These are phyloP conservation scores for Conus ventricosus DNA, from an alignment of 1,140 invertebrate species.

Conservation along the genomic window DNA sequence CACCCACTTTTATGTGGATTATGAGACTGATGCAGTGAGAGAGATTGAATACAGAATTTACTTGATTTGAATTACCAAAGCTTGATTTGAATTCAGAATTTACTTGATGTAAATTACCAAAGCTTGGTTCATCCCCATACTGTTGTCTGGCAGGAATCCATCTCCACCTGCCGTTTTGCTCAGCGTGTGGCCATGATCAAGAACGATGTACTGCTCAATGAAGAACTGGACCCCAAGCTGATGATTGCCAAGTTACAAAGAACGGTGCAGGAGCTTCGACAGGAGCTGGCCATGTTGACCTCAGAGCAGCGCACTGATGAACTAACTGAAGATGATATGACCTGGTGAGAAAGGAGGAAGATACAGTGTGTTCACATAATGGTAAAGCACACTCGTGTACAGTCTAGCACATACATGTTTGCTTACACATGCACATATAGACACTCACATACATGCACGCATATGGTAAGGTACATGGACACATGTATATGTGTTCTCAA, in stretches of 20 bases:
- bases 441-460: no score
- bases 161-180: constrained; percentile 82
- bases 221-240: constrained; percentile 77
- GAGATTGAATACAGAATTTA: no score
- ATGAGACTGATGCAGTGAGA: neutral
- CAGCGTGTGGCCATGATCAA: constrained; percentile 81
- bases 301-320: constrained; percentile 70
- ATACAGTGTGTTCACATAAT: neutral
- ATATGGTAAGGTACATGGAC: no score
- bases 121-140: no score
- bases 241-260: constrained; percentile 76
- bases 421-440: no score
- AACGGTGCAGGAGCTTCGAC: constrained; percentile 73
- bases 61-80: no score
- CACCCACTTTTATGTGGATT: neutral
- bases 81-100: no score
- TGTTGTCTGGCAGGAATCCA: constrained; percentile 75
- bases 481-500: no score
- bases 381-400: no score
- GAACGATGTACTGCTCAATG: constrained; percentile 79
- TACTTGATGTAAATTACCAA: no score
- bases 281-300: constrained; percentile 71
- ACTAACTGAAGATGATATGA: constrained; percentile 67
- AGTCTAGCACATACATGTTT: no score
- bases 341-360: constrained; percentile 53